Evolutionary conservation across 2,113 vertebrate species (phyloP), one percentile per base, ranked within the genome.

Genomic region (Antigone vipio): DNA sequence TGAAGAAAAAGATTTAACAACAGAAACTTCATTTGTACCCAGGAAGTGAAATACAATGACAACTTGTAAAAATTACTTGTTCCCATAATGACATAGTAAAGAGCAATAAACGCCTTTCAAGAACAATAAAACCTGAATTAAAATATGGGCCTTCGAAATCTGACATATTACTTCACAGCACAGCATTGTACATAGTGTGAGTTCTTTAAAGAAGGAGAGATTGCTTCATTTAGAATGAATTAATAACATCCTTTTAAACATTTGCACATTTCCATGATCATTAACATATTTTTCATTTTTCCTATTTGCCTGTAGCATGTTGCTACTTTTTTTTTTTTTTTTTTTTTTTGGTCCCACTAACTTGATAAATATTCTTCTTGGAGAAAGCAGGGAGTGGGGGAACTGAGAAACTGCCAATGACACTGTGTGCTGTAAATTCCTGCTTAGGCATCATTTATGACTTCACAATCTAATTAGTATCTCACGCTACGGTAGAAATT

Each of bases 381-480:
- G 73, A 89, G 69, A 86, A 92, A 72, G 53, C 68, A 92, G 13
- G 19, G 53, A 94, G 55, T 66, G 20, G 59, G 50, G 50, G 42
- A 72, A 87, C 92, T 85, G 96, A 96, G 98, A 95, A 88, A 55
- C 87, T 94, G 95, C 93, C 94, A 97, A 52, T 58, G 84, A 91
- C 71, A 78, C 52, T 68, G 19, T 58, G 62, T 72, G 89, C 87
- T 77, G 79, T 90, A 96, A 92, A 94, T 96, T 96, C 95, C 91
- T 95, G 93, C 97, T 97, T 96, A 95, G 80, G 81, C 81, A 90
- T 97, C 97, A 91, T 96, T 97, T 97, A 98, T 95, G 97, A 97
- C 88, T 97, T 97, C 96, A 95, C 97, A 97, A 95, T 95, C 95
- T 98, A 97, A 98, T 98, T 98, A 98, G 96, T 83, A 97, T 89